phyloP scores from a whole-genome alignment of 2,888 invertebrate genomes.

The Germaria angustata region DNA sequence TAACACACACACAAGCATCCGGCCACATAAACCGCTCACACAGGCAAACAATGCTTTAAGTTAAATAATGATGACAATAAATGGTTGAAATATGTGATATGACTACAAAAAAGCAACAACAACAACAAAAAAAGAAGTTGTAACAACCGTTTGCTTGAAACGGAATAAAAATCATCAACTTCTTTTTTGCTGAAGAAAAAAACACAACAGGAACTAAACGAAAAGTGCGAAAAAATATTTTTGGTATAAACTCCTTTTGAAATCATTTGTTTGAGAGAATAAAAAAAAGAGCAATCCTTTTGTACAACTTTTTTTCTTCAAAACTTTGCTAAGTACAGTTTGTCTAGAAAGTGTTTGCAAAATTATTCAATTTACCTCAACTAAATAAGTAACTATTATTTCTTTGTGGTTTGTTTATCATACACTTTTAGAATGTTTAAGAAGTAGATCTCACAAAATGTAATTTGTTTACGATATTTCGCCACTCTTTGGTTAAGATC shows the following conservation, averaged over 20 bases:
- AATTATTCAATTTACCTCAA: too few relatives aligned
- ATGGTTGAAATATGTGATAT: constrained; percentile 40
- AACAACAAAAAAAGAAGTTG: background rate
- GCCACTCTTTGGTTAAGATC: too few relatives aligned
- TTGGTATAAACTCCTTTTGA: too few relatives aligned
- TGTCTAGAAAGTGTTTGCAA: background rate
- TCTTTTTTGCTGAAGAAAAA: background rate
- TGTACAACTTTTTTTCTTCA: background rate
- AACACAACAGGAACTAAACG: too few relatives aligned
- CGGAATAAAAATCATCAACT: background rate
- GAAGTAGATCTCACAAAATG: too few relatives aligned
- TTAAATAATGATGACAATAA: constrained; percentile 41
- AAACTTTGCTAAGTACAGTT: background rate
- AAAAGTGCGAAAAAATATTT: background rate
- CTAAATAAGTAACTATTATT: too few relatives aligned
- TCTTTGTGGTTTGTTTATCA: too few relatives aligned
- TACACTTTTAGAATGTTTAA: too few relatives aligned
- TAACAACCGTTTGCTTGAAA: background rate
- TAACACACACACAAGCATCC: background rate
- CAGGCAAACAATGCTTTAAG: background rate
- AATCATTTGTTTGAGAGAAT: background rate
- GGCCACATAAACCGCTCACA: background rate
- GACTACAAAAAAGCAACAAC: background rate
- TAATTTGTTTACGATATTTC: too few relatives aligned
- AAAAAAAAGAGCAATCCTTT: background rate